Percentiles rank a stretch among this genome's conserved stretches.
These are phyloP conservation scores for Drosophila littoralis DNA, from an alignment of 1,140 invertebrate species.

Conservation along the genomic window DNA sequence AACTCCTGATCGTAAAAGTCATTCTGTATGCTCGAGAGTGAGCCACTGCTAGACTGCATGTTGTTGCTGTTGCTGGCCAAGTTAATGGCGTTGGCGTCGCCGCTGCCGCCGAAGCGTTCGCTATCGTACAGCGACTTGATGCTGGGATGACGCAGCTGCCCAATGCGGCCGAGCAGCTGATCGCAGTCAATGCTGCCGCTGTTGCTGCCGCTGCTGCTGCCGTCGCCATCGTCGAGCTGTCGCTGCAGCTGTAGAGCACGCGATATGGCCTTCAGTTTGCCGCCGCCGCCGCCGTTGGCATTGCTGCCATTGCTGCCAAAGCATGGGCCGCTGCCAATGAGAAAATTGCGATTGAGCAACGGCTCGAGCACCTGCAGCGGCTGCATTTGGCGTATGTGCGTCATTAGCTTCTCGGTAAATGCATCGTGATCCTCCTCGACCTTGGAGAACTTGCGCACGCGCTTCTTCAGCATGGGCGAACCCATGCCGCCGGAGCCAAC, in stretches of 20 bases:
- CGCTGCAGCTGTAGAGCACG: slow-evolving; percentile 36
- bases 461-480: slow-evolving; percentile 85
- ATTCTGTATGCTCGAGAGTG: slow-evolving; percentile 89
- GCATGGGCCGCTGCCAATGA: slow-evolving; percentile 41
- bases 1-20: slow-evolving; percentile 98
- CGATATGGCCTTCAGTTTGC: slow-evolving; percentile 53
- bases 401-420: slow-evolving; percentile 94
- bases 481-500: slow-evolving; percentile 22
- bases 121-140: slow-evolving; percentile 68
- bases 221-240: slow-evolving; percentile 40
- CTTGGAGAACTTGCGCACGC: slow-evolving; percentile 92
- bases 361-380: slow-evolving; percentile 95
- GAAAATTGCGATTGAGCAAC: slow-evolving; percentile 91
- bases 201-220: slow-evolving; percentile 7
- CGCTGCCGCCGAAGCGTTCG: slow-evolving; percentile 71
- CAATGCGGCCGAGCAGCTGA: slow-evolving; percentile 90
- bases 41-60: slow-evolving; percentile 23
- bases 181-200: slow-evolving; percentile 33
- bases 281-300: slow-evolving; percentile 12
- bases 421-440: slow-evolving; percentile 96
- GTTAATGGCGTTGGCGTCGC: slow-evolving; percentile 15
- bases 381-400: slow-evolving; percentile 92
- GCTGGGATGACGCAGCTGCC: slow-evolving; percentile 88
- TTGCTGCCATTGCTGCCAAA: neutral
- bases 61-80: neutral